Conservation (phyloP, 2,797 vertebrate genomes). For the Agapornis canus region DNA sequence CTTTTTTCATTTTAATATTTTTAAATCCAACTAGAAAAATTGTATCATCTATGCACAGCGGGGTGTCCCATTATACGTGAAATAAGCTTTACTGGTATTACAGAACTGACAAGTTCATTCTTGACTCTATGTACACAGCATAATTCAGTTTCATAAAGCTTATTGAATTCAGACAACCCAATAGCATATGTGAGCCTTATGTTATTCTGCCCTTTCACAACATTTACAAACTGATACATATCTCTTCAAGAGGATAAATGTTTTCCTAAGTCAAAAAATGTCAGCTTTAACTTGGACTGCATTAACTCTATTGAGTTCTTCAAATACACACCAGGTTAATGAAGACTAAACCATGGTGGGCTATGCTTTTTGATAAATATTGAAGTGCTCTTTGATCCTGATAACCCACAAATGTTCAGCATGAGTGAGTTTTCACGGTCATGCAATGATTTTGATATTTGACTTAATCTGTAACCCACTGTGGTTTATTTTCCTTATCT, state of each 20-base stretch:
- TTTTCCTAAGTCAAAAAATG: constrained; percentile 74
- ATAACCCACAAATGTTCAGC: constrained; percentile 81
- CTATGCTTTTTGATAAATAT: constrained; percentile 76
- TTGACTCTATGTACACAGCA: constrained; percentile 56
- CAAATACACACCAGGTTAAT: constrained; percentile 77
- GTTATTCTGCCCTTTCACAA: constrained; percentile 75
- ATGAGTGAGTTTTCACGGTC: constrained; percentile 74
- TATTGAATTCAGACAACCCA: constrained; percentile 47
- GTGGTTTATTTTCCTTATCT: constrained; percentile 76
- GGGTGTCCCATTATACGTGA: constrained; percentile 59
- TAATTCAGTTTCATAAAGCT: constrained; percentile 47
- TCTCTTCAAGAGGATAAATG: constrained; percentile 76
- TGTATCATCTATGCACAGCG: constrained; percentile 56
- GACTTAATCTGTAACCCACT: constrained; percentile 68
- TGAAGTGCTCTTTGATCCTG: constrained; percentile 75
- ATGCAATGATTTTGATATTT: constrained; percentile 76
- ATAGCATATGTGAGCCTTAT: constrained; percentile 70
- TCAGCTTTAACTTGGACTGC: constrained; percentile 64
- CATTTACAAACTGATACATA: constrained; percentile 79
- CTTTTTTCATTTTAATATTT: constrained; percentile 68
- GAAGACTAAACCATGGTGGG: constrained; percentile 73
- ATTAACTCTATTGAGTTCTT: constrained; percentile 74
- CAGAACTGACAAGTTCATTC: constrained; percentile 70
- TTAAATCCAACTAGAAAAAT: constrained; percentile 63
- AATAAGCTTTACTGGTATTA: constrained; percentile 67